Base-by-base conservation (phyloP, 2,888 invertebrate species). In the Drosophila hawaiiensis region DNA sequence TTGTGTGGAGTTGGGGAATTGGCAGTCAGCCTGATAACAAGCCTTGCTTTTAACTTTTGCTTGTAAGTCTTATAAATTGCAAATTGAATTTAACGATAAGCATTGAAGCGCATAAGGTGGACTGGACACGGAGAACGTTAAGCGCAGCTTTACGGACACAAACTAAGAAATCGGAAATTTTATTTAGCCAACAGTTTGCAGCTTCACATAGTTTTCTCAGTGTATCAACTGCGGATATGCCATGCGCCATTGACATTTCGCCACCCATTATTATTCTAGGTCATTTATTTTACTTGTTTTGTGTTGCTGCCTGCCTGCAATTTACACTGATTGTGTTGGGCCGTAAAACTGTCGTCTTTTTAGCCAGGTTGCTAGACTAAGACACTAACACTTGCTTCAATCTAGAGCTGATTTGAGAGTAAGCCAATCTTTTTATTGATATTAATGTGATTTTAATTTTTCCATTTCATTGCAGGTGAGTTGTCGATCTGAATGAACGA, bases 51-150 rank as follows among this genome's bases (percentile, higher is more conserved):
- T 55, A 68, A 62, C 62, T 80, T 59, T 69, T 66, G 68, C 70
- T 69, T 73, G 73, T 78, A 83, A 84, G 80, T 89, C 89, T 80
- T 87, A 80, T 87, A 89, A 87, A 85, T 89, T 85, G 85, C 77
- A 86, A 90, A 86, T 88, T 90, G 89, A 86, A 88, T 86, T 88
- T 83, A 85, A 83, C 83, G 89, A 88, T 86, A 90, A 90, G 79
- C 83, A 86, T 81, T 76, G 61, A 65, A 60, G 50, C 55, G 39
- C 49, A 76, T 58, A 37, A 39, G 41, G 25, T 28, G 28, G 22
- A 35, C 54, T n/a, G n/a, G 41, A 19, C 35, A 14, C 14, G 19
- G n/a, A 53, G 65, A 28, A 50, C 55, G 66, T 54, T 58, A 47
- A 76, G 49, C 49, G 54, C 16, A 14, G 29, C 9, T 53, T 16